Evolutionary conservation across 1,140 invertebrate genomes (phyloP).

Genomic region (Protaetia brevitarsis): DNA sequence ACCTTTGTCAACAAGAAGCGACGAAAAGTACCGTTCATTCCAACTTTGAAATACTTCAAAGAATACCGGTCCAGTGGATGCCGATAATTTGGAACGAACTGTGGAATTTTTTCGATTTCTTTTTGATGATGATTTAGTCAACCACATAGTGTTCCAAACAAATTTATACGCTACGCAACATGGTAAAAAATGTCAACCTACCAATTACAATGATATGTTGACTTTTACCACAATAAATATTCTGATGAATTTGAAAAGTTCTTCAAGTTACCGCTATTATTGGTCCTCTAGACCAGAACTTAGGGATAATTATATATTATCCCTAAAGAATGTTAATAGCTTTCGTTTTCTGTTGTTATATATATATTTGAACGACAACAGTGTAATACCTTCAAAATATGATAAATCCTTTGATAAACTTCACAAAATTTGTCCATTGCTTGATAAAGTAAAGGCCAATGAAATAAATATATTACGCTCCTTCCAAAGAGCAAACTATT

Average conservation of each 20-base stretch:
- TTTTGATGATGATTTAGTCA: too few relatives aligned
- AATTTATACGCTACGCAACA: background rate
- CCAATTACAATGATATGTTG: background rate
- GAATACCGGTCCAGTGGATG: too few relatives aligned
- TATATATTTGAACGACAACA: constrained; percentile 24
- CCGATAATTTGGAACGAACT: too few relatives aligned
- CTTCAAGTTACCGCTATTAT: background rate
- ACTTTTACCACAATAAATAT: background rate
- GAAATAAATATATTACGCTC: constrained; percentile 22
- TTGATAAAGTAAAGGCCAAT: constrained; percentile 36
- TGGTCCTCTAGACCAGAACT: constrained; percentile 7
- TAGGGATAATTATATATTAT: constrained; percentile 1
- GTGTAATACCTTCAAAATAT: constrained; percentile 28
- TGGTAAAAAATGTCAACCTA: background rate
- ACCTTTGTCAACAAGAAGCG: too few relatives aligned
- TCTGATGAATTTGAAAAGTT: background rate
- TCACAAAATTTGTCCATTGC: constrained; percentile 44
- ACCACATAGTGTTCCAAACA: background rate
- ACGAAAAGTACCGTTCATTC: too few relatives aligned
- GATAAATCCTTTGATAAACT: constrained; percentile 43
- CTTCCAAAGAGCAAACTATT: constrained; percentile 37
- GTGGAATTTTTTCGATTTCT: too few relatives aligned
- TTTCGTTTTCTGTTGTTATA: constrained; percentile 4
- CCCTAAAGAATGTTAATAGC: background rate
- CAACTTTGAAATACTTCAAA: too few relatives aligned